Base-by-base conservation (phyloP, 2,797 vertebrate species). In the Acipenser transmontanus region DNA sequence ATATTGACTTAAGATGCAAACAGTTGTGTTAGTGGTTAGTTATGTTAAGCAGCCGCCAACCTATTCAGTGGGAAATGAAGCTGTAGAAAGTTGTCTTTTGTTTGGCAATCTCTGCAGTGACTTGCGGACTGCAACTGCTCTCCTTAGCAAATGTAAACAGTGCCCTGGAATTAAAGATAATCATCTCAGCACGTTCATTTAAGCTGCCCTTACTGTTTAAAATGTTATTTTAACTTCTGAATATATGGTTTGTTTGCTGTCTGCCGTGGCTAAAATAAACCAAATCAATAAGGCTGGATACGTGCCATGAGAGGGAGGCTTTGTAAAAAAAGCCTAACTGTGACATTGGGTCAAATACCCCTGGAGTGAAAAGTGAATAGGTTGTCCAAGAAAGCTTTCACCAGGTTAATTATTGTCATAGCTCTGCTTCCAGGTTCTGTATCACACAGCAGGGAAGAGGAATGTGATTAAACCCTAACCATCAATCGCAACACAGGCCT, bases 1-100 rank as follows among this genome's bases (percentile, higher is more conserved):
- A 61, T 69, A 65, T 66, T 60, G 50, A 70, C 61, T 7, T 13
- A 49, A 12, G 59, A 60, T 47, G n/a, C 70, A 60, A 69, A 67
- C 64, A 62, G 61, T 65, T 61, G 59, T 69, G 65, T 49, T 3
- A 61, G 48, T 51, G 59, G 50, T 66, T 63, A 72, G 12, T 17
- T 12, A 6, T 49, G 7, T 13, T 65, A 65, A 61, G 52, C 67
- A 65, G 61, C 47, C 11, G 7, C 8, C 1, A 4, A 17, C 8
- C 5, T 8, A 17, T 7, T 17, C 17, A 1, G 7, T 12, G 13
- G 1, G 57, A 13, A 63, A 20, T 48, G 61, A 20, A 34, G 34
- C 34, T 34, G 34, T 34, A 34, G 34, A 34, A 34, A 34, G 34
- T 34, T 34, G 47, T 7, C 10, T 47, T 64, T 17, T 59, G 47